Evolutionary conservation across 2,888 invertebrate genomes (phyloP), one percentile per base, ranked within the genome.

Genomic region (Sepiola atlantica): DNA sequence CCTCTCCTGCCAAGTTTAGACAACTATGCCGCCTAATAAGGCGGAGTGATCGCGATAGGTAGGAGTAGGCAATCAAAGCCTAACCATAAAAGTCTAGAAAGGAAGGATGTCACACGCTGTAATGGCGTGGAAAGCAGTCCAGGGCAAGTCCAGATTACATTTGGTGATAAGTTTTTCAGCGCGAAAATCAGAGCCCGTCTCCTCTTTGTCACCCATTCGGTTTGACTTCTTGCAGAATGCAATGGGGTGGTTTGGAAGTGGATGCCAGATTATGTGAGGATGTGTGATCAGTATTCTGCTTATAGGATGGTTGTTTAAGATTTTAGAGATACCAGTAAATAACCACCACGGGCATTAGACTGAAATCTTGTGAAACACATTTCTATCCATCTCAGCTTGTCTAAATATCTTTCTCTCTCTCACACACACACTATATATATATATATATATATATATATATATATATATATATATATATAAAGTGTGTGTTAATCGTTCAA

Each of bases 11-110:
- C 45, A 45, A n/a, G n/a, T n/a, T n/a, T n/a, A n/a, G n/a, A n/a
- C n/a, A n/a, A n/a, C 61, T 4, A 61, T 77, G 77, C 28, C 10
- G n/a, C 10, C 77, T 28, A 77, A 28, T 77, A 77, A 77, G n/a
- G 77, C n/a, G 77, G 77, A n/a, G n/a, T 32, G n/a, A n/a, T 77
- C 77, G n/a, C 77, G 77, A 77, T 77, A 77, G 77, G 77, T 77
- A 77, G n/a, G n/a, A n/a, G n/a, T n/a, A n/a, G n/a, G n/a, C 77
- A 77, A 77, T 77, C 77, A 77, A 77, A n/a, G 77, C 77, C n/a
- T 14, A 77, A 77, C 77, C 77, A 77, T 77, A n/a, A 77, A 77
- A 77, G 77, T 77, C 77, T 77, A 77, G n/a, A 77, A n/a, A 77
- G 77, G 77, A 77, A 77, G 77, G 77, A 77, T 77, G 77, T 77